Base-by-base conservation (phyloP, 2,113 vertebrate genomes). In the Eulemur macaco region DNA sequence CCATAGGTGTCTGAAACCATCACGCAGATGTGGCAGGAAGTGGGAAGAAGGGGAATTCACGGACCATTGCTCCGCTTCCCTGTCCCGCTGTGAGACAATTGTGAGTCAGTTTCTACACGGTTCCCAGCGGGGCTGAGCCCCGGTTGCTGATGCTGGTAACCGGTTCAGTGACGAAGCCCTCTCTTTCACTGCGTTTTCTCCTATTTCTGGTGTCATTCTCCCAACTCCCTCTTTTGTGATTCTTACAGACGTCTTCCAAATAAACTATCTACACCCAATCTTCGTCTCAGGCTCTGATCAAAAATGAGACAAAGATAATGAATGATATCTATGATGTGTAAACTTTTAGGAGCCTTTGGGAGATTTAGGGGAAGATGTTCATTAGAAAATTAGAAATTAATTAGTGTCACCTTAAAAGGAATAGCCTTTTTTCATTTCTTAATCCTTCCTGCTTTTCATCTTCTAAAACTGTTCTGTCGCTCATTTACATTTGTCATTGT, bases 301-400 rank as follows among this genome's bases (percentile, higher is more conserved):
- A 81, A 68, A 77, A 20, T 64, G 77, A 85, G 17, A 69, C 60
- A 69, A 85, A 95, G 42, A n/a, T 47, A 86, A 1, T 58, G 31
- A 86, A n/a, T 60, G 25, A 87, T 27, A 60, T 56, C 68, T 77
- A 87, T 76, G 27, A 76, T 4, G 64, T 34, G 12, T 12, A 39
- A 82, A 84, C 5, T 34, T 77, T 92, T 86, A 87, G 18, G 27
- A 54, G 8, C 47, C 29, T 58, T 76, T 68, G 21, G 54, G 74
- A 93, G 42, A 76, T 69, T 54, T 56, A 76, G 60, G 18, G 56
- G 47, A 94, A 88, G 52, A 20, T 76, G 14, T 71, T 21, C 14
- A 21, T 66, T 89, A n/a, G 39, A 92, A 82, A 86, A 58, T 85
- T 56, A 80, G 66, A 95, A 81, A 85, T 94, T 71, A 84, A 66